Evolutionary conservation across 2,888 invertebrate species (phyloP).

Genomic region (Incurvaria masculella): DNA sequence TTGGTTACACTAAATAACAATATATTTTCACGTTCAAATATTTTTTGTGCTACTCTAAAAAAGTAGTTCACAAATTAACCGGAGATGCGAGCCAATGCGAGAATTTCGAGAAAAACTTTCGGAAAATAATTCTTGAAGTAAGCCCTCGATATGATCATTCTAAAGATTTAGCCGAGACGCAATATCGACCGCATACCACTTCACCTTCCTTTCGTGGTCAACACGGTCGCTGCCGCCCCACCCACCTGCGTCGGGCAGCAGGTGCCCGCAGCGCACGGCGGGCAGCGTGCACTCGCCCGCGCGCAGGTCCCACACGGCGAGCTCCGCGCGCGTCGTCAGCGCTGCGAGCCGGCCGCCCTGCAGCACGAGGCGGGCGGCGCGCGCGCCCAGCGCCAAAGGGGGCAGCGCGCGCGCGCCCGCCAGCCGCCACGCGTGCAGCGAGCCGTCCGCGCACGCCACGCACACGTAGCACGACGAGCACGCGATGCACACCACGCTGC

Average conservation of each 20-base stretch:
- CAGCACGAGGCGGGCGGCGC: conserved; percentile 22
- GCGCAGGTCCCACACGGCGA: conserved; percentile 60
- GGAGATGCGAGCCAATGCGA: neutral
- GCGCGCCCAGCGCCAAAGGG: conserved; percentile 42
- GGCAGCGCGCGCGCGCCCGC: conserved; percentile 52
- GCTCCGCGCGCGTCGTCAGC: conserved; percentile 36
- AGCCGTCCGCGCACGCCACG: conserved; percentile 65
- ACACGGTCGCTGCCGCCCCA: neutral
- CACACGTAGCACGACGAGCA: conserved; percentile 59
- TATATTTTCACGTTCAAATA: no score
- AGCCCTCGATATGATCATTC: no score
- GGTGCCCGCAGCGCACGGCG: conserved; percentile 59
- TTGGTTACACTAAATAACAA: no score
- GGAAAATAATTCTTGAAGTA: no score
- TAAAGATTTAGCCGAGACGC: no score
- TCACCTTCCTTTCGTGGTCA: no score
- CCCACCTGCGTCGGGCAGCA: conserved; percentile 55
- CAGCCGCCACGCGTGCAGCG: conserved; percentile 61
- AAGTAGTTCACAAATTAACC: no score
- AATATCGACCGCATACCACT: no score
- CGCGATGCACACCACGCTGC: conserved; percentile 57
- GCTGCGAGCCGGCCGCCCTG: conserved; percentile 31
- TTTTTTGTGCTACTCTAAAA: no score
- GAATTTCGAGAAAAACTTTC: neutral
- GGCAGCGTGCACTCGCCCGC: conserved; percentile 43